Evolutionary conservation across 2,888 invertebrate genomes (phyloP).

Genomic region (Leptogaster cylindrica): DNA sequence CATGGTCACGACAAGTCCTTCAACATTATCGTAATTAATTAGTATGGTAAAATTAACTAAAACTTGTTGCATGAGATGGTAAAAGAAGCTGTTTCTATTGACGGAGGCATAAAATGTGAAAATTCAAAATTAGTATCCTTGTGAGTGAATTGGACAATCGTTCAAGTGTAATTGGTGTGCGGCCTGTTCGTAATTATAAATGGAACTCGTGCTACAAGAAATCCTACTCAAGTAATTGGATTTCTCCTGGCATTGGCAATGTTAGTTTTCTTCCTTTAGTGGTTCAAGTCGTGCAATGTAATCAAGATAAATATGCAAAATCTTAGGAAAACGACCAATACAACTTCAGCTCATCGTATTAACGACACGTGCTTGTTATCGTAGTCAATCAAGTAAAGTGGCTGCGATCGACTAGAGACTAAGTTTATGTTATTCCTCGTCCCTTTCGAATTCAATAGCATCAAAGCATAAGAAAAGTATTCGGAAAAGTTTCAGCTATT

Average conservation of each 20-base stretch:
- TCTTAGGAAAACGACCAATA: background rate
- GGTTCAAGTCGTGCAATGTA: background rate
- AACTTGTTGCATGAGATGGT: too few species aligned
- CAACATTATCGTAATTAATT: too few species aligned
- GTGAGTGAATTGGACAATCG: constrained; percentile 4
- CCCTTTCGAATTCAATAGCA: too few species aligned
- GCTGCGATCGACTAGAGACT: too few species aligned
- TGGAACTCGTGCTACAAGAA: background rate
- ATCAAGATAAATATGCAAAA: background rate
- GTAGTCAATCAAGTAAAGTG: constrained; percentile 2
- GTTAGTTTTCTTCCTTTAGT: background rate
- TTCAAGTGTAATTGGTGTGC: background rate
- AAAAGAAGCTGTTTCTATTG: too few species aligned
- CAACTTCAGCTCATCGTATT: background rate
- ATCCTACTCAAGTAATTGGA: constrained; percentile 4
- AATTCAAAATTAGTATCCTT: too few species aligned
- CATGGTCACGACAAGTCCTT: too few species aligned
- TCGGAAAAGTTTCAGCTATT: too few species aligned
- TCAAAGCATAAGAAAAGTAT: too few species aligned
- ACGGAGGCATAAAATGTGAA: too few species aligned
- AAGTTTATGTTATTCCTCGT: too few species aligned
- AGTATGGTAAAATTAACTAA: too few species aligned
- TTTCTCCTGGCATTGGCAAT: background rate
- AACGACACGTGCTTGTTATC: constrained; percentile 4
- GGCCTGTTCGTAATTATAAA: background rate